A percentile compares a stretch with the other conserved stretches of the same genome.
phyloP scores from a whole-genome alignment of 2,888 invertebrate genomes.

The Rapana venosa region DNA sequence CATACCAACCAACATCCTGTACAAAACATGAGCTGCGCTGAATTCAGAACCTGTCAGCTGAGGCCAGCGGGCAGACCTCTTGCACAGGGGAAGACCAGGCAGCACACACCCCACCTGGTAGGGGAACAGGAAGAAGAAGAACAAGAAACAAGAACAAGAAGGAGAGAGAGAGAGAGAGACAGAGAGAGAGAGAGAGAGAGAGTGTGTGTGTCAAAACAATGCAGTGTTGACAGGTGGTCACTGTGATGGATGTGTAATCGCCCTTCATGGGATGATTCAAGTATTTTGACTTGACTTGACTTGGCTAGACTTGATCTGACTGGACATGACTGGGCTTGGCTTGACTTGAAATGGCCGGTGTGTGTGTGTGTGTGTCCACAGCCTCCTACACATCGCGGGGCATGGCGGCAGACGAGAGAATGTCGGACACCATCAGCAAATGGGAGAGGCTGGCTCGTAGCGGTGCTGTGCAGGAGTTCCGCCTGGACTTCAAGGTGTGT shows the following conservation, averaged over 20 bases:
- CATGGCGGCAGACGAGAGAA: slow-evolving; percentile 88
- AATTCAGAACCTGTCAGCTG: too few species aligned
- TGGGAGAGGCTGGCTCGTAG: slow-evolving; percentile 86
- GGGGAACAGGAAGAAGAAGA: background rate
- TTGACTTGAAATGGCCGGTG: background rate
- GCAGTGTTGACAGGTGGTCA: too few species aligned
- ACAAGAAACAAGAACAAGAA: too few species aligned
- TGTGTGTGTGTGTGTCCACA: slow-evolving; percentile 80
- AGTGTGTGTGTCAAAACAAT: too few species aligned
- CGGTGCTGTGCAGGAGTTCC: slow-evolving; percentile 64
- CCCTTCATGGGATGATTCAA: too few species aligned
- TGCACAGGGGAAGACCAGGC: too few species aligned
- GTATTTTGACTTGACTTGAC: background rate
- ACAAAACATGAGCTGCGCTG: too few species aligned
- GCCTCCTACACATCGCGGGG: slow-evolving; percentile 81
- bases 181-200: too few species aligned
- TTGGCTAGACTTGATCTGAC: background rate
- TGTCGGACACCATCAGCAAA: slow-evolving; percentile 95
- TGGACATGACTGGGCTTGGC: background rate
- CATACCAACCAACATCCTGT: too few species aligned
- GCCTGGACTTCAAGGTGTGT: slow-evolving; percentile 69
- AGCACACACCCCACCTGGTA: background rate
- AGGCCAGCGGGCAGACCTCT: too few species aligned
- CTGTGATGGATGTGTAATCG: too few species aligned
- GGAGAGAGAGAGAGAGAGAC: too few species aligned